Percentiles rank a stretch among this genome's conserved stretches.
These are phyloP conservation scores for Cerceris ruficornis DNA, from an alignment of 2,888 invertebrate species.

Conservation along the genomic window DNA sequence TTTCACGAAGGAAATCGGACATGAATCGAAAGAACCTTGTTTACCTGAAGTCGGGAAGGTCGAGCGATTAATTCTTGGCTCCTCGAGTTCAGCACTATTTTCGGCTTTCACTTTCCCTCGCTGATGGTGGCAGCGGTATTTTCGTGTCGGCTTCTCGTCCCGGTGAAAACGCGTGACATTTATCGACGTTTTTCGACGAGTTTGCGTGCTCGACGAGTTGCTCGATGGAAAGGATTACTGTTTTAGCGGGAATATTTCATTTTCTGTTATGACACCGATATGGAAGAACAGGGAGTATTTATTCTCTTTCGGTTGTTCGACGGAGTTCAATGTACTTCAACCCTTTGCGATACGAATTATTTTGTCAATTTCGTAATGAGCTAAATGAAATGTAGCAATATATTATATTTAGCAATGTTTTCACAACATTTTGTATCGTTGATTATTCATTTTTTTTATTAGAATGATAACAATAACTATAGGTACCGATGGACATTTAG, in stretches of 20 bases:
- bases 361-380: too few relatives aligned
- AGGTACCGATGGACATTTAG: too few relatives aligned
- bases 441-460: too few relatives aligned
- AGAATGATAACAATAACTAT: too few relatives aligned
- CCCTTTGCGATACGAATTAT: too few relatives aligned
- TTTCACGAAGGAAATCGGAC: not conserved
- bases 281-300: too few relatives aligned
- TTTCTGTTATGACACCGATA: not conserved
- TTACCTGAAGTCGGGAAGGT: constrained; percentile 43
- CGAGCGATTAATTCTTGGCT: constrained; percentile 12
- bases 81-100: not conserved
- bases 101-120: constrained; percentile 8
- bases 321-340: too few relatives aligned
- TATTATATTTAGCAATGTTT: too few relatives aligned
- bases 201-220: constrained; percentile 76
- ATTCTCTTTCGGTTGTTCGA: too few relatives aligned
- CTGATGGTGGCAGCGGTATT: constrained; percentile 27
- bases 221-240: constrained; percentile 56
- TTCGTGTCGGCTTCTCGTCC: constrained; percentile 13
- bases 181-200: constrained; percentile 79
- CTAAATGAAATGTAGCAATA: too few relatives aligned
- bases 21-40: not conserved
- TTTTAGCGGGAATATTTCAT: constrained; percentile 58
- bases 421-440: too few relatives aligned
- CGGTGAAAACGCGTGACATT: constrained; percentile 65